Evolutionary conservation across 2,797 vertebrate genomes (phyloP).

Genomic region (Hydrophis major): DNA sequence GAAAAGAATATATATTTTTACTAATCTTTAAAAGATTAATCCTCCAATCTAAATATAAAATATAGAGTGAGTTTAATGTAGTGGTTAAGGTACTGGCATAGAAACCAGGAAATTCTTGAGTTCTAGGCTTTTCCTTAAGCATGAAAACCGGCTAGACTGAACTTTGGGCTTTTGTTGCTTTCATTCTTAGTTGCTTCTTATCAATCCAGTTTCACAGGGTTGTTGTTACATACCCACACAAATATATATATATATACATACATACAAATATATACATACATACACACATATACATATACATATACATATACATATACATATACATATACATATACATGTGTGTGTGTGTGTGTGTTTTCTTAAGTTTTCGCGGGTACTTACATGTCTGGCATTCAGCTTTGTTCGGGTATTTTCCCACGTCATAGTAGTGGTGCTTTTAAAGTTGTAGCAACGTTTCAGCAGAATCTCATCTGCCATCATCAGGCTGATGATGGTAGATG

Average conservation of each 20-base stretch:
- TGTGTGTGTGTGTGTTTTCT: too few species aligned
- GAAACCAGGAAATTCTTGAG: background rate
- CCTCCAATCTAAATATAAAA: background rate
- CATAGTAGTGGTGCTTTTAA: too few species aligned
- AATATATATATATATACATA: too few species aligned
- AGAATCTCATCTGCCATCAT: too few species aligned
- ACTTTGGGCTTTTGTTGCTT: background rate
- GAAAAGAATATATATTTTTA: background rate
- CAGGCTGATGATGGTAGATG: too few species aligned
- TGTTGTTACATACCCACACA: too few species aligned
- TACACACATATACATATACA: too few species aligned
- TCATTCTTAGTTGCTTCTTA: background rate
- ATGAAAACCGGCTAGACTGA: background rate
- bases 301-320: rapidly evolving
- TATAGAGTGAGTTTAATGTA: background rate
- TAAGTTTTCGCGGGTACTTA: too few species aligned
- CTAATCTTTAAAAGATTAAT: background rate
- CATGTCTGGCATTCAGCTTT: too few species aligned
- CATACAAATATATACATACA: too few species aligned
- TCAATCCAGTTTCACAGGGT: background rate
- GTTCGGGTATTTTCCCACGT: too few species aligned
- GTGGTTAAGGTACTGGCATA: background rate
- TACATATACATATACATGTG: rapidly evolving
- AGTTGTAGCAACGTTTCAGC: too few species aligned
- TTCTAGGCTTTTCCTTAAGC: background rate